A percentile compares a stretch with the other conserved stretches of the same genome.
These are phyloP conservation scores for Poecilobothrus nobilitatus DNA, from an alignment of 2,888 invertebrate genomes.

Conservation along the genomic window DNA sequence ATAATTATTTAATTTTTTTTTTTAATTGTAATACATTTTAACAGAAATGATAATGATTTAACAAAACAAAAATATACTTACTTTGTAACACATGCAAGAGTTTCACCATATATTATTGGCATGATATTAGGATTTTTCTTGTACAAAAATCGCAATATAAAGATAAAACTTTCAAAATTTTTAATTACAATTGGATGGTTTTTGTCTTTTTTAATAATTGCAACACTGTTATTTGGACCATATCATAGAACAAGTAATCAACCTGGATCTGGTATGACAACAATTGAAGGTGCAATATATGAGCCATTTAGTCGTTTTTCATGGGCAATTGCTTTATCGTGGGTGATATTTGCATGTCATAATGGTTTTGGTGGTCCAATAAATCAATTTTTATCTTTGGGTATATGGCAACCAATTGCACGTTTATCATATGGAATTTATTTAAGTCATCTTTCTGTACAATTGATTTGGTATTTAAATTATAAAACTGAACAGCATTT, in stretches of 20 bases:
- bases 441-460: constrained; percentile 21
- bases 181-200: constrained; percentile 18
- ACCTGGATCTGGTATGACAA: constrained; percentile 2
- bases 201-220: constrained; percentile 15
- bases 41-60: constrained; percentile 7
- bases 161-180: constrained; percentile 13
- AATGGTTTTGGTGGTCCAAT: constrained; percentile 24
- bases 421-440: constrained; percentile 24
- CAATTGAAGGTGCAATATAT: constrained; percentile 22
- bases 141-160: constrained; percentile 15
- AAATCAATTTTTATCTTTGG: constrained; percentile 21
- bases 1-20: no score
- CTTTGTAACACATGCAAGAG: constrained; percentile 26
- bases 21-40: no score
- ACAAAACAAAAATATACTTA: constrained; percentile 20
- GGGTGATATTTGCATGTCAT: constrained; percentile 24
- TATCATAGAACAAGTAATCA: constrained; percentile 16
- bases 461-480: constrained; percentile 11
- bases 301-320: constrained; percentile 21
- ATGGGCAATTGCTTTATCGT: constrained; percentile 23
- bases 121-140: constrained; percentile 27
- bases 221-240: constrained; percentile 20
- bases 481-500: constrained; percentile 16
- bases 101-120: constrained; percentile 28
- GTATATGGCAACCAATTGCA: constrained; percentile 24